Percentiles rank a stretch among this genome's conserved stretches.
These are phyloP conservation scores for Antigone vipio DNA, from an alignment of 2,113 vertebrate genomes.

Conservation along the genomic window DNA sequence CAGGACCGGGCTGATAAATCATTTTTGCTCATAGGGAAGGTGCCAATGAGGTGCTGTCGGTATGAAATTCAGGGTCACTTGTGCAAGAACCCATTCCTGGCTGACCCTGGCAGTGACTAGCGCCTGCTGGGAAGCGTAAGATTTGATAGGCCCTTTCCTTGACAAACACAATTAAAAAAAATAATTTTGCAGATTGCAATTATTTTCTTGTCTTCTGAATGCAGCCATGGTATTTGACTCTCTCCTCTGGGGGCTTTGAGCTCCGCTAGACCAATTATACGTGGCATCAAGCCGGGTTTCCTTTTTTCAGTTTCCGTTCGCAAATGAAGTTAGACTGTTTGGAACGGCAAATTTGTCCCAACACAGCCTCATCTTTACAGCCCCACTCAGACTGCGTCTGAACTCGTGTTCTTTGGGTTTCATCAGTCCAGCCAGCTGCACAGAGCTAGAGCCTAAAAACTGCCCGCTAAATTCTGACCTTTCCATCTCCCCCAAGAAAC, in stretches of 20 bases:
- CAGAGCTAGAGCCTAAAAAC: not conserved
- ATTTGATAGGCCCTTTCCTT: not conserved
- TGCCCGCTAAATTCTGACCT: not conserved
- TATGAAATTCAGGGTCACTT: not conserved
- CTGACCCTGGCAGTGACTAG: not conserved
- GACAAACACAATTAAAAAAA: not conserved
- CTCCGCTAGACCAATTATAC: not conserved
- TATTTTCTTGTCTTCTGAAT: constrained; percentile 16
- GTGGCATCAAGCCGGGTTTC: constrained; percentile 5
- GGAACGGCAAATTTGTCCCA: not conserved
- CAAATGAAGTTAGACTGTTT: not conserved
- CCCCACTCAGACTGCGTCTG: not conserved
- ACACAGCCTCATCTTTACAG: not conserved
- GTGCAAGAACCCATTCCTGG: not conserved
- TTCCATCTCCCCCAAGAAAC: not conserved
- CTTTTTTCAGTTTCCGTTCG: not conserved
- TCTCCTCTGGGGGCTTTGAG: not conserved
- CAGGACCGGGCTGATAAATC: not conserved
- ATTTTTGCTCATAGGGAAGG: not conserved
- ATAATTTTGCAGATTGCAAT: not conserved
- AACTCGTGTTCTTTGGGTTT: not conserved
- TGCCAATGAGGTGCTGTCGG: not conserved
- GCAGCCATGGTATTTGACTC: constrained; percentile 4
- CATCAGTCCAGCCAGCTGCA: not conserved
- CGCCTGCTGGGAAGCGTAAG: not conserved